These are phyloP conservation scores for Caiman crocodilus DNA, from an alignment of 2,797 vertebrate species.

Conservation along the genomic window DNA sequence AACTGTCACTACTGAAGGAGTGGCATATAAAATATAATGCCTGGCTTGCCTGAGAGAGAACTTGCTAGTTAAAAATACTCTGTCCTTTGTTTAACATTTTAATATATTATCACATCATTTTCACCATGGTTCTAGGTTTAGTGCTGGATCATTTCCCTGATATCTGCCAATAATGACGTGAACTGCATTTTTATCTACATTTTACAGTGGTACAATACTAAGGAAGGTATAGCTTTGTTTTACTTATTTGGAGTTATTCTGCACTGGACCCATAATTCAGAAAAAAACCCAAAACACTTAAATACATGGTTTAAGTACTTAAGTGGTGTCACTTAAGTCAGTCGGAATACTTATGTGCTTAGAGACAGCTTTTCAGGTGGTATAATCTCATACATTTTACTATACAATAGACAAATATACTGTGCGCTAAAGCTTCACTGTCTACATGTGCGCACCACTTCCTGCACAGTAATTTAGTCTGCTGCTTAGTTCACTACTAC, in stretches of 20 bases:
- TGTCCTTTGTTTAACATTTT: not conserved
- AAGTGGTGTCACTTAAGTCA: not conserved
- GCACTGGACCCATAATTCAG: not conserved
- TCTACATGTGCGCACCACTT: no score
- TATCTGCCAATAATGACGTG: not conserved
- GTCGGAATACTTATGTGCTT: not conserved
- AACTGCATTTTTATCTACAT: not conserved
- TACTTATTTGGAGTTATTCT: not conserved
- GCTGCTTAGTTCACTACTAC: no score
- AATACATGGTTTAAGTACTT: not conserved
- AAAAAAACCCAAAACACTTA: not conserved
- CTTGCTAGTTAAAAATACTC: conserved; percentile 40
- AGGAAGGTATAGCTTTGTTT: conserved; percentile 11
- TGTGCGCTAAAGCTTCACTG: no score
- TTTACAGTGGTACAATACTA: not conserved
- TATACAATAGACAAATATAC: no score
- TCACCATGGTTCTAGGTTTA: not conserved
- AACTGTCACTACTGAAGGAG: conserved; percentile 2
- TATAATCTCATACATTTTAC: not conserved
- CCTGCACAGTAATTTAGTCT: no score
- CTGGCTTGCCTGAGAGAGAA: conserved; percentile 29
- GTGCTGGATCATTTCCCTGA: not conserved
- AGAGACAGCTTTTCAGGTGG: not conserved
- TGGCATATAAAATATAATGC: conserved; percentile 54
- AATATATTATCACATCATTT: not conserved